Conservation (phyloP, 2,113 vertebrate species). For the Sinocyclocheilus rhinocerous region DNA sequence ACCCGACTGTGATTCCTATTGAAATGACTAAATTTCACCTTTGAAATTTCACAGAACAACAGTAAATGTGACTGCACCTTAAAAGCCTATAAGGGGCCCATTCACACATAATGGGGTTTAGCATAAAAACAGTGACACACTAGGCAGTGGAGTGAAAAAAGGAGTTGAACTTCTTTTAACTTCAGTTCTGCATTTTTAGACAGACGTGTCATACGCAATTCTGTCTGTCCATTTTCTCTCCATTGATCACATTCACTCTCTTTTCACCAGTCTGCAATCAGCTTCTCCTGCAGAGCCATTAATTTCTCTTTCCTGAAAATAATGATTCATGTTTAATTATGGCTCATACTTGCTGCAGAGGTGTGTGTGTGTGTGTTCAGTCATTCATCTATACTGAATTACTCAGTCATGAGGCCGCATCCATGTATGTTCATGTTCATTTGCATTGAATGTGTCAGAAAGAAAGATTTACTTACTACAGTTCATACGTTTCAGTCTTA, state of each 20-base stretch:
- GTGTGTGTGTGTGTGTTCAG: conserved; percentile 32
- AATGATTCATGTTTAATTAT: conserved; percentile 68
- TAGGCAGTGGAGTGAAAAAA: background rate
- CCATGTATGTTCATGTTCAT: background rate
- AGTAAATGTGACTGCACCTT: background rate
- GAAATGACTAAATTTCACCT: background rate
- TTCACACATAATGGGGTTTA: background rate
- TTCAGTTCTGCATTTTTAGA: background rate
- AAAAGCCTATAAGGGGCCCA: background rate
- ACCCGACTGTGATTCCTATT: background rate
- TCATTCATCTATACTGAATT: conserved; percentile 30
- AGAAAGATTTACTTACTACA: background rate
- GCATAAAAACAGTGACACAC: background rate
- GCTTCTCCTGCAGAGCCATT: conserved; percentile 26
- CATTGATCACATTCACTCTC: background rate
- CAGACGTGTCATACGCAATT: background rate
- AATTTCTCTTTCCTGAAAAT: conserved; percentile 61
- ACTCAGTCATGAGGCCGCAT: background rate
- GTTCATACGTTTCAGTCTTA: background rate
- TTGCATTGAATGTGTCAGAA: conserved; percentile 35
- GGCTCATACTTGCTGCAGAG: conserved; percentile 55
- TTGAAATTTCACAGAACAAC: background rate
- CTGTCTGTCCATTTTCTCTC: background rate
- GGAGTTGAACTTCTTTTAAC: background rate
- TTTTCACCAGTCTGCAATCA: conserved; percentile 54